Evolutionary conservation across 2,797 vertebrate species (phyloP), one percentile per base, ranked within the genome.

Genomic region (Characodon lateralis): DNA sequence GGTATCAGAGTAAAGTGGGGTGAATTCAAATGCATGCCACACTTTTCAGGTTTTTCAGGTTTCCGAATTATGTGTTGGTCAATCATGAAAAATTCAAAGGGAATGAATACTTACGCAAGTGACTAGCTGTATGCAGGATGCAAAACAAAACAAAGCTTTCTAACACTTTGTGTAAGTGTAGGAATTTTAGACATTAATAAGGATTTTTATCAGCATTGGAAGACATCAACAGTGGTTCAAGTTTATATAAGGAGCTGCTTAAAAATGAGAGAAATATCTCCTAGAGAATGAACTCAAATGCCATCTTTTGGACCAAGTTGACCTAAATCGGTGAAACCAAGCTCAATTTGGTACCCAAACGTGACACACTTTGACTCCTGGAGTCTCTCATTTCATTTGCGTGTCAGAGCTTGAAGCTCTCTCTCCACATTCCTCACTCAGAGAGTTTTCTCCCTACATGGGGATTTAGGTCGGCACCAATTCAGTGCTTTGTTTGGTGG

Each of bases 401-500:
- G 81, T 93, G 88, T 51, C 73, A 89, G 85, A 75, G 56, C 53
- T 18, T 51, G 84, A 90, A 89, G 5, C 65, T 76, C 86, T 86
- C 91, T 91, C 84, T 79, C 73, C 82, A 83, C 89, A 92, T 92
- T 92, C 89, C 88, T 87, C 88, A 77, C 39, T 90, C 85, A 91
- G 91, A 88, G 87, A 89, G 85, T 83, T 91, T 86, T 86, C 85
- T 93, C 88, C 78, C 77, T 46, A 76, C 91, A 79, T 89, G 89
- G 87, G 88, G 87, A 95, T 94, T 91, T 92, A 93, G 95, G 94
- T 95, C 95, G 94, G 89, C 89, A 72, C 82, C 87, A 80, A 86
- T 94, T 91, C 92, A 91, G 65, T 82, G 88, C 61, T 88, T 68
- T 79, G 83, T 92, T 93, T 90, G 92, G 91, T 88, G 87, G 88